phyloP scores from a whole-genome alignment of 2,113 vertebrate genomes.

The Rhabdomys dilectus region DNA sequence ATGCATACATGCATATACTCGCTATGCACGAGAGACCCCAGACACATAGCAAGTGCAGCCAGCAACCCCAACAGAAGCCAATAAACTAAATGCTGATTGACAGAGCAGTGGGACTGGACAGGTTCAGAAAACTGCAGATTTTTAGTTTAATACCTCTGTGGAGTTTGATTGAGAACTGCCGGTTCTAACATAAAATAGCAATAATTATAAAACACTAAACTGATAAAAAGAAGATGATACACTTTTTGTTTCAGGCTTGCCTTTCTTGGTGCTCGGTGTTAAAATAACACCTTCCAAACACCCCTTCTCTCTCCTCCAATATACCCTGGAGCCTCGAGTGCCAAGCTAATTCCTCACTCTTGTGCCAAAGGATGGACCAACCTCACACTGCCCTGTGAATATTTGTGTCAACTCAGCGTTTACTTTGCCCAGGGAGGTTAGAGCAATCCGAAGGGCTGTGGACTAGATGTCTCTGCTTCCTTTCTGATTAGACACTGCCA shows the following conservation, averaged over 20 bases:
- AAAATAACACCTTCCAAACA: neutral
- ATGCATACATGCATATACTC: neutral
- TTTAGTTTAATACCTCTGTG: neutral
- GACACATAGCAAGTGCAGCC: neutral
- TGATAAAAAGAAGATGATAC: neutral
- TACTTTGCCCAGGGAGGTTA: neutral
- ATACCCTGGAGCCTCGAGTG: neutral
- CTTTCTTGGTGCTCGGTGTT: conserved; percentile 10
- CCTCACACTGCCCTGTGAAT: neutral
- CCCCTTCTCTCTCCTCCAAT: neutral
- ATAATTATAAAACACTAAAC: neutral
- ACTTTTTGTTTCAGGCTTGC: conserved; percentile 30
- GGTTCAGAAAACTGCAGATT: neutral
- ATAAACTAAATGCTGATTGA: neutral
- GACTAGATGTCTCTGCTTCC: neutral
- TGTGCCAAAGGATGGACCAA: neutral
- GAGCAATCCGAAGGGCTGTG: neutral
- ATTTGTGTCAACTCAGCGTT: neutral
- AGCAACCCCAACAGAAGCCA: neutral
- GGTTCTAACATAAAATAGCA: conserved; percentile 20
- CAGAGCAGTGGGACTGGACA: neutral
- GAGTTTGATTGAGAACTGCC: neutral
- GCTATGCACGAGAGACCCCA: neutral
- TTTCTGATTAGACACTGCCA: neutral
- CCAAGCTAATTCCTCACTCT: conserved; percentile 6